Conservation (phyloP, 53 echinoderm and acorn worm genomes). For the Hippasteria phrygiana region DNA sequence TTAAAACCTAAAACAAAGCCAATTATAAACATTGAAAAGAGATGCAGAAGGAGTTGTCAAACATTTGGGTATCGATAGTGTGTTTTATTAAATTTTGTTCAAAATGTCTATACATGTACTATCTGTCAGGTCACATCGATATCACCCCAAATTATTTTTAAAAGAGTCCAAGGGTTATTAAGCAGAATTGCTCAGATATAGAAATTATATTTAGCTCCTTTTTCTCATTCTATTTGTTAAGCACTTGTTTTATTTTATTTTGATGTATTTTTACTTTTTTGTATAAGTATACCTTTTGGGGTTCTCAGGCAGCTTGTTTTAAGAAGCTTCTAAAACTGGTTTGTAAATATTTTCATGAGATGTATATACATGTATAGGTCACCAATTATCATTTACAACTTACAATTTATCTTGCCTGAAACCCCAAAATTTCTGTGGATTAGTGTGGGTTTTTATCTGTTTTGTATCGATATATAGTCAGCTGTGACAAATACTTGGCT, state of each 20-base stretch:
- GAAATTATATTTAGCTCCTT: neutral
- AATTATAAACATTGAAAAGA: no score
- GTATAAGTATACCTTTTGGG: neutral
- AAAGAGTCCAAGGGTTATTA: neutral
- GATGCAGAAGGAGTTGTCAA: no score
- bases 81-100: neutral
- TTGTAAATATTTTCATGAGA: neutral
- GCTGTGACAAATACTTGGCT: no score
- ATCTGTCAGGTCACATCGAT: neutral
- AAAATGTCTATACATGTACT: neutral
- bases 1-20: no score
- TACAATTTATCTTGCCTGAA: neutral
- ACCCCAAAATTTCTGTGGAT: neutral
- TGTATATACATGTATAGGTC: neutral
- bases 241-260: neutral
- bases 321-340: neutral
- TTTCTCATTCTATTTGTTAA: neutral
- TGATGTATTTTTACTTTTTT: slow-evolving; percentile 29
- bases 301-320: slow-evolving; percentile 24
- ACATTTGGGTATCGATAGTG: neutral
- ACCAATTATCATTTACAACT: neutral
- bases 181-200: neutral
- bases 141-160: neutral
- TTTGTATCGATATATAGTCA: no score
- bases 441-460: no score